Evolutionary conservation across 2,797 vertebrate species (phyloP).

Genomic region (Notolabrus celidotus): DNA sequence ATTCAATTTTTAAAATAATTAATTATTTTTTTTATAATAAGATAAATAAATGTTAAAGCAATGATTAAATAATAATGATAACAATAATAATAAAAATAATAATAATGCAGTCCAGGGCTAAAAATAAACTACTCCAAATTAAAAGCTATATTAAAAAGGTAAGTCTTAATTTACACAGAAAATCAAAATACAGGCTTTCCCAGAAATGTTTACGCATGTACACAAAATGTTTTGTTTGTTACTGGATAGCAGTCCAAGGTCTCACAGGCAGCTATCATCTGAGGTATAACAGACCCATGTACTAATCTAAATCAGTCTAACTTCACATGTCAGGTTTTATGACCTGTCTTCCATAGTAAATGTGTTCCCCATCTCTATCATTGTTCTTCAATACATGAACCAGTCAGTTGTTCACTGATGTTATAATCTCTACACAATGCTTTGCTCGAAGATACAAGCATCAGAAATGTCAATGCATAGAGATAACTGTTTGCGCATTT

Average conservation of each 20-base stretch:
- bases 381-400: constrained; percentile 37
- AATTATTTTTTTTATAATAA: too few relatives aligned
- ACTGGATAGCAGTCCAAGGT: too few relatives aligned
- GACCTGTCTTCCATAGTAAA: background rate
- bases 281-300: constrained; percentile 52
- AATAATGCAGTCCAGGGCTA: too few relatives aligned
- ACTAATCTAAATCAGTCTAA: constrained; percentile 55
- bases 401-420: constrained; percentile 51
- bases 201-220: constrained; percentile 8
- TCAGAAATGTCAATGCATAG: background rate
- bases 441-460: background rate
- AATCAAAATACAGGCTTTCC: constrained; percentile 12
- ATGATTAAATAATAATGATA: too few relatives aligned
- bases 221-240: constrained; percentile 34
- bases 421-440: constrained; percentile 4
- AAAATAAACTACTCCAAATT: too few relatives aligned
- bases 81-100: too few relatives aligned
- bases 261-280: constrained; percentile 10
- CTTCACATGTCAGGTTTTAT: constrained; percentile 61
- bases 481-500: too few relatives aligned
- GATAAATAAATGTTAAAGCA: too few relatives aligned
- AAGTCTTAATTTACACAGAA: too few relatives aligned
- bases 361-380: background rate
- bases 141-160: too few relatives aligned
- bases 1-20: too few relatives aligned